A percentile compares a stretch with the other conserved stretches of the same genome.
Conservation (phyloP, 2,797 vertebrate species). For the Cercopithecus diana region DNA sequence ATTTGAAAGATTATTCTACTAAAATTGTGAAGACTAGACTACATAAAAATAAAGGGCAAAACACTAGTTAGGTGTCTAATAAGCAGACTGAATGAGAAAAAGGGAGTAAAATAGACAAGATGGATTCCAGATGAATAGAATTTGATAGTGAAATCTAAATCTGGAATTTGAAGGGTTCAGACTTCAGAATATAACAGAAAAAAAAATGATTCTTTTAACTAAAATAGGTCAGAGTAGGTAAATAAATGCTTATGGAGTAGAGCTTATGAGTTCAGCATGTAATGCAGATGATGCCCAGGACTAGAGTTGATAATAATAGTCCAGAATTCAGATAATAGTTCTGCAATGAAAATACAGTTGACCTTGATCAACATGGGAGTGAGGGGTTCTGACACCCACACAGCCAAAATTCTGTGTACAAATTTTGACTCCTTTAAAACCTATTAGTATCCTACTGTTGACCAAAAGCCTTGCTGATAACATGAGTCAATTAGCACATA, state of each 20-base stretch:
- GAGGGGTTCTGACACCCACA: neutral
- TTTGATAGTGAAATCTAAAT: neutral
- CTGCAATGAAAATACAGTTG: neutral
- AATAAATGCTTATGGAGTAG: neutral
- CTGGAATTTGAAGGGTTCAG: neutral
- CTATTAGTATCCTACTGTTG: neutral
- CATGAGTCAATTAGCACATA: neutral
- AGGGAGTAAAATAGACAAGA: neutral
- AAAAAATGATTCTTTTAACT: neutral
- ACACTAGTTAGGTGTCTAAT: neutral
- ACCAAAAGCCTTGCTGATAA: neutral
- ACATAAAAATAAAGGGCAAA: neutral
- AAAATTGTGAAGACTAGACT: neutral
- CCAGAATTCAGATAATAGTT: neutral
- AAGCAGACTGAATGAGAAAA: neutral
- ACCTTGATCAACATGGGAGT: neutral
- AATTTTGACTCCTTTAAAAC: neutral
- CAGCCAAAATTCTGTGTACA: neutral
- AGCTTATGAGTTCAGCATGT: neutral
- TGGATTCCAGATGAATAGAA: neutral
- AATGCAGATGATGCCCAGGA: neutral
- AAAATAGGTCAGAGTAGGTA: neutral
- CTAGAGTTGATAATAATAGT: neutral
- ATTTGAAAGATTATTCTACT: slow-evolving; percentile 12
- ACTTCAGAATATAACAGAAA: neutral